Evolutionary conservation across 2,888 invertebrate genomes (phyloP).

Genomic region (Holacanthella duospinosa): DNA sequence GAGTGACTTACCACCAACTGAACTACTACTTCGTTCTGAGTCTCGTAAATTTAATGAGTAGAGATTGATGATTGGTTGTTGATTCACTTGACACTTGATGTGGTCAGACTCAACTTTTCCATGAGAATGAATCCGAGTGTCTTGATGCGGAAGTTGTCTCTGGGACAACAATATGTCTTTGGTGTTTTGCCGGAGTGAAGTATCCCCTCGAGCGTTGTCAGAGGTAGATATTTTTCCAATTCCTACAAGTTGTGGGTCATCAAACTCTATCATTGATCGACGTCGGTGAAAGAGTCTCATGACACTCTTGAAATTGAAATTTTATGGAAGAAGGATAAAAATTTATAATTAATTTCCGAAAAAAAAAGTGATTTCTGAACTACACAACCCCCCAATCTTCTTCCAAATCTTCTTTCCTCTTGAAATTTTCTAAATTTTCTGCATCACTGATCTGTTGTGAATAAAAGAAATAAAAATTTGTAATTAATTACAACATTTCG

Average conservation of each 20-base stretch:
- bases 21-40: background rate
- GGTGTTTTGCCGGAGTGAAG: background rate
- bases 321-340: background rate
- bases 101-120: background rate
- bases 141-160: background rate
- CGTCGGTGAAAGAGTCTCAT: slow-evolving; percentile 34
- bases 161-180: background rate
- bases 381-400: too few relatives aligned
- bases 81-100: background rate
- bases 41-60: background rate
- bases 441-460: background rate
- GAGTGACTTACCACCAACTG: background rate
- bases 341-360: background rate
- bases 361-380: too few relatives aligned
- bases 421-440: too few relatives aligned
- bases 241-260: slow-evolving; percentile 35
- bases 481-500: background rate
- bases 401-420: too few relatives aligned
- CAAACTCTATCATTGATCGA: slow-evolving; percentile 26
- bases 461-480: background rate
- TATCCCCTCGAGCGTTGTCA: slow-evolving; percentile 15
- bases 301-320: slow-evolving; percentile 11
- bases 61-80: background rate
- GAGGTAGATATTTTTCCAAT: slow-evolving; percentile 24
- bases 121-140: background rate